A percentile compares a stretch with the other conserved stretches of the same genome.
Conservation (phyloP, 2,113 vertebrate species). For the Alethe castanea region DNA sequence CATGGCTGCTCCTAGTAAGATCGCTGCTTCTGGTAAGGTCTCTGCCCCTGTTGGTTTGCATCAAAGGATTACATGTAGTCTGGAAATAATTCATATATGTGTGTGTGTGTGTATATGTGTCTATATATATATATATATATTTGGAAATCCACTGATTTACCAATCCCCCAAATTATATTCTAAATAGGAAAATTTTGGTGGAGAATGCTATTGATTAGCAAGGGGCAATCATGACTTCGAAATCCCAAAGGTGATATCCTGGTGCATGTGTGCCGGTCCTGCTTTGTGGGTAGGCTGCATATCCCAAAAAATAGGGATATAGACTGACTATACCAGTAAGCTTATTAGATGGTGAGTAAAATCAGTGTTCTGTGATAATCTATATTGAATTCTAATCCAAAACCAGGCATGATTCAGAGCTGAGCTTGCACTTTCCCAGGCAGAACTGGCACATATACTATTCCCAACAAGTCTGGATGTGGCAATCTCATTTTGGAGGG, state of each 20-base stretch:
- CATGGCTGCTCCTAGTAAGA: not conserved
- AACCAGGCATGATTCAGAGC: not conserved
- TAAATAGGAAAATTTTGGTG: not conserved
- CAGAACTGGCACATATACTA: not conserved
- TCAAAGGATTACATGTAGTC: not conserved
- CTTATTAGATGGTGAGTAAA: not conserved
- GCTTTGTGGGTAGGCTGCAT: not conserved
- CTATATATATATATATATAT: fast-evolving
- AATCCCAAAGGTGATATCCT: not conserved
- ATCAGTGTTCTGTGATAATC: not conserved
- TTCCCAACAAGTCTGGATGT: not conserved
- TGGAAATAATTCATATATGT: not conserved
- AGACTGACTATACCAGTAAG: not conserved
- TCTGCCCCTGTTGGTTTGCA: not conserved
- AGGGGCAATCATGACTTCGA: not conserved
- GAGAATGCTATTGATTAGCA: not conserved
- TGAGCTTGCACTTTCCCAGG: not conserved
- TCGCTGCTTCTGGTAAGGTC: not conserved
- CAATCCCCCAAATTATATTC: not conserved
- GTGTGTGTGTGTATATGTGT: fast-evolving
- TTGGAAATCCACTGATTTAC: not conserved
- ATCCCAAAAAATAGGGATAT: not conserved
- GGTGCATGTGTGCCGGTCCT: not conserved
- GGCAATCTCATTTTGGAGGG: not conserved
- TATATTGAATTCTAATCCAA: not conserved